These are phyloP conservation scores for Riptortus pedestris DNA, from an alignment of 1,140 invertebrate species.

Conservation along the genomic window DNA sequence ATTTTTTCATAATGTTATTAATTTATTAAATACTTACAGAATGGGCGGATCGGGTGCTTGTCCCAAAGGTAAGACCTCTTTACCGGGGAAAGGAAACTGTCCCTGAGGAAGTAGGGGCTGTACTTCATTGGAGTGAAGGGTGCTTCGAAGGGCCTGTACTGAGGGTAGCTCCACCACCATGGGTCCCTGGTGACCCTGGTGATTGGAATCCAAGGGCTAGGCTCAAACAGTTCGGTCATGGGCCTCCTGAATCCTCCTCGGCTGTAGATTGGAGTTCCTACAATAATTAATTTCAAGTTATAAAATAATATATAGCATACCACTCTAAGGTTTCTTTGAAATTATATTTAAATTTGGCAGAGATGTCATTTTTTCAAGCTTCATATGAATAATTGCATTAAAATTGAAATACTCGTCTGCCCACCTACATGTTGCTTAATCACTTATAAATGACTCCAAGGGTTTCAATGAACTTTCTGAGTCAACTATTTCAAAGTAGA, in stretches of 20 bases:
- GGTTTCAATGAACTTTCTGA: no score
- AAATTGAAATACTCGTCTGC: no score
- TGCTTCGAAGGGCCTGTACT: slow-evolving; percentile 57
- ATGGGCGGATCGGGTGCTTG: slow-evolving; percentile 75
- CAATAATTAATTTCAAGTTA: neutral
- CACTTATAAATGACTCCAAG: no score
- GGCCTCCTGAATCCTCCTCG: slow-evolving; percentile 48
- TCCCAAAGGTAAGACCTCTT: slow-evolving; percentile 81
- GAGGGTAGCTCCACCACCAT: slow-evolving; percentile 73
- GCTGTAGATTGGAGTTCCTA: slow-evolving; percentile 58
- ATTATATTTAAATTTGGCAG: no score
- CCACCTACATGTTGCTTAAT: no score
- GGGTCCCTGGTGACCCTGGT: slow-evolving; percentile 69
- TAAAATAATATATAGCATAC: no score
- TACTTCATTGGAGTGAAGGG: slow-evolving; percentile 38
- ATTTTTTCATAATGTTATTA: neutral
- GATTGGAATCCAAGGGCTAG: slow-evolving; percentile 59
- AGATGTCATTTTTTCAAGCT: no score
- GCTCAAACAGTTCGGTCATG: slow-evolving; percentile 63
- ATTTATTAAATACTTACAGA: slow-evolving; percentile 47
- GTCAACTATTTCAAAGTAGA: no score
- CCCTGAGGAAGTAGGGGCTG: slow-evolving; percentile 66
- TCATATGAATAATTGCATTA: no score
- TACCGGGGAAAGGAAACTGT: slow-evolving; percentile 76
- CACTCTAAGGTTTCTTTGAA: no score